phyloP scores from a whole-genome alignment of 92 coral and sea anemone genomes.

The Epizoanthus fatuus region DNA sequence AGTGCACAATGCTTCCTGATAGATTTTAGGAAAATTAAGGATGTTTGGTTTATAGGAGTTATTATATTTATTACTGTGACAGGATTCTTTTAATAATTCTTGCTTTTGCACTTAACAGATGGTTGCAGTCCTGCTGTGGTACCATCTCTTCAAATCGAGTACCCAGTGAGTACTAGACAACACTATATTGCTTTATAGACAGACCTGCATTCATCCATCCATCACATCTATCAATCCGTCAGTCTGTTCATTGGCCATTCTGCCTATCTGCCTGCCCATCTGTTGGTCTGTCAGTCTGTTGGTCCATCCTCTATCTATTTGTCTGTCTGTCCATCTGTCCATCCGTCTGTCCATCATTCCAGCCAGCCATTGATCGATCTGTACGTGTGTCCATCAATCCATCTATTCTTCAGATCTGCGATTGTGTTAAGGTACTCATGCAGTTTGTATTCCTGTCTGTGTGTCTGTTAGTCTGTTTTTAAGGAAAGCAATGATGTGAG shows the following conservation, averaged over 20 bases:
- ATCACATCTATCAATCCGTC: no score
- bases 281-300: not conserved
- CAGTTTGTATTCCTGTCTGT: not conserved
- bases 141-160: slow-evolving; percentile 81
- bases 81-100: not conserved
- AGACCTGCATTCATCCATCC: not conserved
- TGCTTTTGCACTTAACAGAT: slow-evolving; percentile 52
- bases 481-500: slow-evolving; percentile 48
- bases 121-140: slow-evolving; percentile 90
- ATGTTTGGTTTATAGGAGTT: no score
- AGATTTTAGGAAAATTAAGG: no score
- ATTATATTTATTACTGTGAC: not conserved
- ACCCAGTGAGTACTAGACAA: slow-evolving; percentile 73
- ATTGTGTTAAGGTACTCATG: no score
- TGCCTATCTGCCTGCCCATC: not conserved
- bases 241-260: no score
- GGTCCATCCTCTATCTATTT: not conserved
- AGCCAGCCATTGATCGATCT: no score
- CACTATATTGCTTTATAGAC: not conserved
- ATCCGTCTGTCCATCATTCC: no score
- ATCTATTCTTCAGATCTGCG: no score
- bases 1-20: no score
- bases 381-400: no score
- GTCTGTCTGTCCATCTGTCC: no score
- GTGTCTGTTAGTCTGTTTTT: slow-evolving; percentile 59